Base-by-base conservation (phyloP, 2,113 vertebrate species). In the Catharus fuscescens region DNA sequence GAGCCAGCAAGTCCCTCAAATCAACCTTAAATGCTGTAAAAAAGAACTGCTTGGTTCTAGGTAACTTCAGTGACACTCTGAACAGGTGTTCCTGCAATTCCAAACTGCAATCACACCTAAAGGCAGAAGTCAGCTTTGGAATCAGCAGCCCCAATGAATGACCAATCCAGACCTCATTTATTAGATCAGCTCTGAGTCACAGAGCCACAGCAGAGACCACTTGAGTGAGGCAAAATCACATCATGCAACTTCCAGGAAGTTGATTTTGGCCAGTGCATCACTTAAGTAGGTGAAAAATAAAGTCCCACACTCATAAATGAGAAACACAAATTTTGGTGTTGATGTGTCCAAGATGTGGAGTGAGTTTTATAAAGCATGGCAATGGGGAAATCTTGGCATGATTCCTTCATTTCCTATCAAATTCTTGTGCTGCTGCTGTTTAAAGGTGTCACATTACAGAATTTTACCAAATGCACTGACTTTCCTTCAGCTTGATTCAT, bases 401-500 rank as follows among this genome's bases (percentile, higher is more conserved):
- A 64, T 18, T 73, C 52, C 42, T 52, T 21, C 8, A 12, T 23
- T 70, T 77, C 36, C 64, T 34, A 83, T 53, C 61, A 78, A 71
- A 86, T 17, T 9, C 62, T 70, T 42, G 31, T 25, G 38, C 34
- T 80, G 52, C 23, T 74, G 32, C 12, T 60, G 62, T 74, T 82
- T 53, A 67, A 92, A 72, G 69, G 47, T 73, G 67, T 38, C 72
- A 64, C 72, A 53, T 73, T 26, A 88, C 56, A 88, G 56, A 54
- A 47, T 78, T 60, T 78, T 44, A 78, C 53, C 69, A 78, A 79
- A 76, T 36, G 21, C n/a, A 60, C 19, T 53, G 65, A 52, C 72
- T 79, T 93, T 72, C 34, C 31, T 86, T 95, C 77, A 76, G 32
- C 5, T 86, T 48, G 44, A 84, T 91, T 94, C 91, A 74, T 60